Percentiles rank a stretch among this genome's conserved stretches.
Conservation (phyloP, 92 coral and sea anemone species). For the Palythoa grandiflora region DNA sequence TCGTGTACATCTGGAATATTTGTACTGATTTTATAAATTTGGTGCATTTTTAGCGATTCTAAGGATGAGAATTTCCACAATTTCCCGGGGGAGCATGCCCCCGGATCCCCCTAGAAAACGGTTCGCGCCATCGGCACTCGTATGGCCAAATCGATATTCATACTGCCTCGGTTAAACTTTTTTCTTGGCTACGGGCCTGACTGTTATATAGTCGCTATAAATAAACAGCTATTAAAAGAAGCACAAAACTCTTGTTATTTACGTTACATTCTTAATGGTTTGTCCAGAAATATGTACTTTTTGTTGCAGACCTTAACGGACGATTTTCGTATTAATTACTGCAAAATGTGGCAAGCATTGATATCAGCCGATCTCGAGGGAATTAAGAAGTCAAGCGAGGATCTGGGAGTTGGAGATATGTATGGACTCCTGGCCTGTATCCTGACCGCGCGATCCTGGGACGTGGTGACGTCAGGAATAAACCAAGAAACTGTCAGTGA, state of each 20-base stretch:
- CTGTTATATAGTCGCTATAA: too few relatives aligned
- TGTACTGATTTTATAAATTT: too few relatives aligned
- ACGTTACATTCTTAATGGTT: background rate
- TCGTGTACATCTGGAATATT: too few relatives aligned
- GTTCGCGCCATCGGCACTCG: too few relatives aligned
- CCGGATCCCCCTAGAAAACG: too few relatives aligned
- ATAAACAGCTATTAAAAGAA: too few relatives aligned
- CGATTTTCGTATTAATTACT: constrained; percentile 94
- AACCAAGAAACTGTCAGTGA: constrained; percentile 82
- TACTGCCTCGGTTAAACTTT: too few relatives aligned
- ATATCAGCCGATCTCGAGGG: constrained; percentile 92
- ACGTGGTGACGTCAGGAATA: constrained; percentile 87
- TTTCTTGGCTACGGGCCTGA: too few relatives aligned
- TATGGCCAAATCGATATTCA: too few relatives aligned
- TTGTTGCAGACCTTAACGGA: constrained; percentile 71
- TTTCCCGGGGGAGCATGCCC: too few relatives aligned
- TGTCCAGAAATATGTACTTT: background rate
- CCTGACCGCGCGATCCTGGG: constrained; percentile 96
- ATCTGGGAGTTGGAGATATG: constrained; percentile 89
- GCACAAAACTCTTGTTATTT: background rate
- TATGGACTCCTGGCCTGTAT: constrained; percentile 94
- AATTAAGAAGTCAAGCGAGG: constrained; percentile 82
- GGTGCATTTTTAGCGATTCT: too few relatives aligned
- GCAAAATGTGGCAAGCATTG: constrained; percentile 95
- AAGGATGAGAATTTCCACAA: too few relatives aligned